Evolutionary conservation across 2,797 vertebrate species (phyloP).

Genomic region (Gambelia wislizenii): DNA sequence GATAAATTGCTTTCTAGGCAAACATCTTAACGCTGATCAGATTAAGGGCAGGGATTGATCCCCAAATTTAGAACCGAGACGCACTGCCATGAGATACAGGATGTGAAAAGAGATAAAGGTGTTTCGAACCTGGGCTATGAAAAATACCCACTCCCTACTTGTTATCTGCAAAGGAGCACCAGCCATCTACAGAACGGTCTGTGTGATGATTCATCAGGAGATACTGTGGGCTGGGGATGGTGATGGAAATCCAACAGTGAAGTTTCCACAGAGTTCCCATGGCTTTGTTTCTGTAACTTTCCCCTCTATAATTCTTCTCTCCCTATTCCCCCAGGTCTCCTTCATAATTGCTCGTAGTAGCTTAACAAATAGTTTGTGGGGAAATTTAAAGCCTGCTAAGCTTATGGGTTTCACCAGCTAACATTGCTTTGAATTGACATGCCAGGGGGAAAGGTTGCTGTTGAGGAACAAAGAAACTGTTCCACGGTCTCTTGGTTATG

Average conservation of each 20-base stretch:
- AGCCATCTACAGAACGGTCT: not conserved
- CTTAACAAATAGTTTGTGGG: slow-evolving; percentile 7
- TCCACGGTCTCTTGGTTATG: not conserved
- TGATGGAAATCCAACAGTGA: too few species aligned
- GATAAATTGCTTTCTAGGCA: slow-evolving; percentile 69
- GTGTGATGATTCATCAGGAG: not conserved
- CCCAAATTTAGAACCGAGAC: slow-evolving; percentile 47
- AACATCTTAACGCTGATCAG: slow-evolving; percentile 53
- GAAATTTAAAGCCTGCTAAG: rapidly evolving
- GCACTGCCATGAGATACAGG: slow-evolving; percentile 4
- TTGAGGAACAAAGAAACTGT: not conserved
- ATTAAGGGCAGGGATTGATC: slow-evolving; percentile 66
- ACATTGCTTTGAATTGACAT: not conserved
- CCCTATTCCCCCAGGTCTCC: too few species aligned
- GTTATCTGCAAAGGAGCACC: not conserved
- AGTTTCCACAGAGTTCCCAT: not conserved
- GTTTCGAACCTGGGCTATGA: slow-evolving; percentile 51
- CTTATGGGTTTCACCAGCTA: not conserved
- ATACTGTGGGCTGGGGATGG: not conserved
- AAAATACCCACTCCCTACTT: not conserved
- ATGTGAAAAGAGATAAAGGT: slow-evolving; percentile 10
- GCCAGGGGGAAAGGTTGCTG: not conserved
- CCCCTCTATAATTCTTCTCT: not conserved
- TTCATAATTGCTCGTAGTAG: not conserved
- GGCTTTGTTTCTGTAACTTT: not conserved